Evolutionary conservation across 2,113 vertebrate genomes (phyloP).

Genomic region (Alaudala cheleensis): DNA sequence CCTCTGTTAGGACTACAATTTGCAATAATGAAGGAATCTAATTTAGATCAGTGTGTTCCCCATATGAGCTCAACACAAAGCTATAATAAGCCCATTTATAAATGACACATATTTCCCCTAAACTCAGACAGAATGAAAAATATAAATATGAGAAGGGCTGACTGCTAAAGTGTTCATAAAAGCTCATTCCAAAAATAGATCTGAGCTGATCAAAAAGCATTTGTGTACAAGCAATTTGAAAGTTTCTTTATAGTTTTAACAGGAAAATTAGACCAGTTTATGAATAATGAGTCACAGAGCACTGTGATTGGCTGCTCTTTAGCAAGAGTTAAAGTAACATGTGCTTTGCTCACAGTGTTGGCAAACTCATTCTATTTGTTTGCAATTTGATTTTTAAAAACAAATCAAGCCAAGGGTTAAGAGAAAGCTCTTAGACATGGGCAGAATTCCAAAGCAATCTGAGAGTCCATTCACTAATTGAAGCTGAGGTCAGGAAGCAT

Average conservation of each 20-base stretch:
- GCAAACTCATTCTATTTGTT: neutral
- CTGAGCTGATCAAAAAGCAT: neutral
- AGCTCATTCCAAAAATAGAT: neutral
- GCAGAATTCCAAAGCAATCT: constrained; percentile 21
- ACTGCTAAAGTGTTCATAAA: neutral
- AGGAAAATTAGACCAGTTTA: neutral
- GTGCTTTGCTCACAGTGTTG: neutral
- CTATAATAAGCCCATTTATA: constrained; percentile 39
- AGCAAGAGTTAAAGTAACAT: neutral
- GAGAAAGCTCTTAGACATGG: neutral
- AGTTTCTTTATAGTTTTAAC: neutral
- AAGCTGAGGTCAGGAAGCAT: neutral
- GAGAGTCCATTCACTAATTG: neutral
- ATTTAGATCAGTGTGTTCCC: neutral
- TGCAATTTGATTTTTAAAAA: constrained; percentile 2
- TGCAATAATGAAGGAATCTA: constrained; percentile 39
- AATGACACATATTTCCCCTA: constrained; percentile 26
- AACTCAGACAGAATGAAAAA: constrained; percentile 17
- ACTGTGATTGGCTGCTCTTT: neutral
- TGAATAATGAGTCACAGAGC: neutral
- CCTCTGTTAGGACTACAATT: constrained; percentile 31
- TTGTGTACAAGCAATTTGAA: neutral
- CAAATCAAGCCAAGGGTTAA: neutral
- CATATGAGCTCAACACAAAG: neutral
- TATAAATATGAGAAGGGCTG: neutral